Base-by-base conservation (phyloP, 2,113 vertebrate genomes). In the Pogonocichla stellata region DNA sequence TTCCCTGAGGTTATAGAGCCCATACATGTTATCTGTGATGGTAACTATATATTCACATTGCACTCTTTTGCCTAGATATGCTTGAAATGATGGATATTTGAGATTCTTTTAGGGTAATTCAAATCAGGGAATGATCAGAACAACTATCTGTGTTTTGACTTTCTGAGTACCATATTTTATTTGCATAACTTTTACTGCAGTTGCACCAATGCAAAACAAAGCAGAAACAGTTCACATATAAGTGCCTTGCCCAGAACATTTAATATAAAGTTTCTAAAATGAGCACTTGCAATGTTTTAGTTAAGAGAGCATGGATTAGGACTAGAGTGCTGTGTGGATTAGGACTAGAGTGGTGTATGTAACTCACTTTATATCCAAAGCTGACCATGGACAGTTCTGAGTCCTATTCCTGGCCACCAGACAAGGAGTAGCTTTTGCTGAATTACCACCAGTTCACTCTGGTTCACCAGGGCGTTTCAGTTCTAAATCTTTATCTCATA, bases 1-100 rank as follows among this genome's bases (percentile, higher is more conserved):
- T 73, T 97, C 88, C 95, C 86, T 85, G 22, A 56, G 92, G 86
- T 70, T 81, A 75, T 56, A 86, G 61, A 95, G 66, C 75, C 95
- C 71, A 82, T 84, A 57, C 20, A 19, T 23, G 64, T 56, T 86
- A 95, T 31, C 80, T 67, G 7, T 25, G 69, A 71, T 65, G 67
- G 53, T 9, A 94, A 86, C 51, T 88, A 12, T 54, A 91, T 19
- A 26, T 90, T 40, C 53, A 80, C 90, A 75, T 81, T 72, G 54
- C 73, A 57, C 19, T 67, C 20, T 58, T 25, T n/a, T 92, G 48
- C 42, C 45, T 62, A 56, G 40, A 61, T 45, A 7, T 62, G 48
- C 51, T 58, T 65, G 80, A 58, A 54, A 14, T 38, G 8, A 70
- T 33, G 24, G 19, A 72, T 61, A 17, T 80, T 47, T 47, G 31